These are phyloP conservation scores for Melanostoma mellinum DNA, from an alignment of 2,888 invertebrate species.

Conservation along the genomic window DNA sequence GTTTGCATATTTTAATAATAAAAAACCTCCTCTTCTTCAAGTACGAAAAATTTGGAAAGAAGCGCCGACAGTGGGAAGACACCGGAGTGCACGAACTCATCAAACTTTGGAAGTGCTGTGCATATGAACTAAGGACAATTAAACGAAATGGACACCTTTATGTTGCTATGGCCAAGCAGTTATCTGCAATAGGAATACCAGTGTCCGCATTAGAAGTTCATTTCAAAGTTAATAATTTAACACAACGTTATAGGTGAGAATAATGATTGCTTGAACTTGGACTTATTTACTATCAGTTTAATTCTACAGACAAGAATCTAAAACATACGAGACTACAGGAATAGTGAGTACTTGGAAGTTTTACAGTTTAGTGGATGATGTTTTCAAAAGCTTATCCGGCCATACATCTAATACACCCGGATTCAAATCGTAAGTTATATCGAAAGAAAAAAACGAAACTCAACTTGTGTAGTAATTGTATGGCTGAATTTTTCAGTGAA, in stretches of 20 bases:
- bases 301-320: slow-evolving; percentile 78
- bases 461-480: neutral
- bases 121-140: slow-evolving; percentile 81
- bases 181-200: slow-evolving; percentile 81
- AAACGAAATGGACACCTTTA: slow-evolving; percentile 82
- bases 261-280: neutral
- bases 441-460: no score
- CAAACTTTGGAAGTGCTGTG: slow-evolving; percentile 81
- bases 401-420: slow-evolving; percentile 75
- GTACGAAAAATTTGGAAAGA: slow-evolving; percentile 82
- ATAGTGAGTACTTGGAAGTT: slow-evolving; percentile 81
- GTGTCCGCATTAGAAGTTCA: slow-evolving; percentile 81
- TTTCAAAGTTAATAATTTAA: slow-evolving; percentile 81
- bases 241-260: slow-evolving; percentile 79
- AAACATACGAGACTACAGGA: slow-evolving; percentile 81
- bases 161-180: slow-evolving; percentile 82
- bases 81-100: slow-evolving; percentile 81
- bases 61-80: slow-evolving; percentile 82
- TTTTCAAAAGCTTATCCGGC: slow-evolving; percentile 80
- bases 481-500: slow-evolving; percentile 75
- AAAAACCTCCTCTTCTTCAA: slow-evolving; percentile 32
- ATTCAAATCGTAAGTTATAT: slow-evolving; percentile 57
- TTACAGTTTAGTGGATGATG: slow-evolving; percentile 81
- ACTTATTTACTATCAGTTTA: slow-evolving; percentile 5
- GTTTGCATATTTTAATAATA: neutral